These are phyloP conservation scores for Knipowitschia caucasica DNA, from an alignment of 2,797 vertebrate genomes.

Conservation along the genomic window DNA sequence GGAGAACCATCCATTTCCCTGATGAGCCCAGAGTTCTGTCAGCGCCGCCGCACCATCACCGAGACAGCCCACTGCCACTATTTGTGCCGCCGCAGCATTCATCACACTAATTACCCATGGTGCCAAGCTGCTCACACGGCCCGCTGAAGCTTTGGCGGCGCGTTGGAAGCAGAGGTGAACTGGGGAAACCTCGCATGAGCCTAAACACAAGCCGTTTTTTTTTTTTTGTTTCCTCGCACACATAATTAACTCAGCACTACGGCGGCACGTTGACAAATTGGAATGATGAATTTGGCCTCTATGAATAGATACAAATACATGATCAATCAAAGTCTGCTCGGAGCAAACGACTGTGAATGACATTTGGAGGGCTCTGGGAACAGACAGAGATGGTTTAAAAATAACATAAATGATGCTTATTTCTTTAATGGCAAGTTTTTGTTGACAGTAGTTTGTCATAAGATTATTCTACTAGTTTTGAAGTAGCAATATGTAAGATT, in stretches of 20 bases:
- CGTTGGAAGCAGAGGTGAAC: conserved; percentile 57
- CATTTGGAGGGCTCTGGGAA: conserved; percentile 28
- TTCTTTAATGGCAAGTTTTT: no score
- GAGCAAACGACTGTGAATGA: conserved; percentile 48
- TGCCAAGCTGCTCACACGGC: conserved; percentile 59
- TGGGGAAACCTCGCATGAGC: conserved; percentile 54
- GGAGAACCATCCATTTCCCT: conserved; percentile 69
- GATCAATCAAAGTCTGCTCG: conserved; percentile 58
- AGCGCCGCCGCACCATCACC: conserved; percentile 56
- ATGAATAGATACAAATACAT: conserved; percentile 64
- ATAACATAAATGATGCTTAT: no score
- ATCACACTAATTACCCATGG: conserved; percentile 73
- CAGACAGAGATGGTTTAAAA: no score
- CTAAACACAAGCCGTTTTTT: conserved; percentile 55
- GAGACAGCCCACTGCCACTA: conserved; percentile 67
- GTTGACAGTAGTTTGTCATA: no score
- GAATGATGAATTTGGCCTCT: conserved; percentile 68
- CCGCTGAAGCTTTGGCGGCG: conserved; percentile 50
- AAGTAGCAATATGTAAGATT: no score
- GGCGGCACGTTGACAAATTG: conserved; percentile 68
- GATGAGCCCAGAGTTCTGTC: conserved; percentile 66
- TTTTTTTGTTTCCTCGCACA: conserved; percentile 30
- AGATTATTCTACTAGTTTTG: no score
- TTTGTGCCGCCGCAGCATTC: conserved; percentile 70
- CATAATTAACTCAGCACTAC: conserved; percentile 63